A percentile compares a stretch with the other conserved stretches of the same genome.
These are phyloP conservation scores for Nomada ruficornis DNA, from an alignment of 2,888 invertebrate genomes.

Conservation along the genomic window DNA sequence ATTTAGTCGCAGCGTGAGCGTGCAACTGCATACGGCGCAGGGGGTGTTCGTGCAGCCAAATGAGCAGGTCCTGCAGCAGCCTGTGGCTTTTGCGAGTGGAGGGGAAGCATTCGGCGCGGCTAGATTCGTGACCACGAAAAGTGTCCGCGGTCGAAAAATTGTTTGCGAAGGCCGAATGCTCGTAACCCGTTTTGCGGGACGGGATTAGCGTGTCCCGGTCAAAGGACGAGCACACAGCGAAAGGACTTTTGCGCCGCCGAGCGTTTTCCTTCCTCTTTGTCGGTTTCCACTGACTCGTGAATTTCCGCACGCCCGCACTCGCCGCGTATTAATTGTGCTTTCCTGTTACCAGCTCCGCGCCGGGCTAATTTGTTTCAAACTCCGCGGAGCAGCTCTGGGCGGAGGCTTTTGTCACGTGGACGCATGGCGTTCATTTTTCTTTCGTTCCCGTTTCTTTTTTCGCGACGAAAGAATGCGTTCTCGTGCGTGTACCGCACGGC, in stretches of 20 bases:
- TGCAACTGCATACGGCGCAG: constrained; percentile 38
- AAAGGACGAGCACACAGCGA: constrained; percentile 46
- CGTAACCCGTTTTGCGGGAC: constrained; percentile 38
- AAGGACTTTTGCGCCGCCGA: constrained; percentile 29
- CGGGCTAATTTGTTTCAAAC: constrained; percentile 35
- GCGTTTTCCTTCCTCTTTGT: constrained; percentile 33
- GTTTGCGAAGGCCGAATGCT: constrained; percentile 50
- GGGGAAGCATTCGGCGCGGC: constrained; percentile 24
- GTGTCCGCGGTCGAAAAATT: constrained; percentile 48
- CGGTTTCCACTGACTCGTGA: constrained; percentile 32
- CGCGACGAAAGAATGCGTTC: neutral
- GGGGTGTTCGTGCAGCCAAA: constrained; percentile 55
- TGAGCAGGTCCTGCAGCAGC: constrained; percentile 49
- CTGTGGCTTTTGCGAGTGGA: constrained; percentile 38
- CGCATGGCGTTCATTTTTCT: neutral
- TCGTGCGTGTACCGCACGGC: neutral
- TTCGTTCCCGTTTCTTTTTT: neutral
- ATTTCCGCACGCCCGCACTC: constrained; percentile 8
- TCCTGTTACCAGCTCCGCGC: constrained; percentile 12
- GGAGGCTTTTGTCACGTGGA: neutral
- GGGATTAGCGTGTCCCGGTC: constrained; percentile 34
- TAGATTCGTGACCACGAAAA: constrained; percentile 50
- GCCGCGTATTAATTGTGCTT: constrained; percentile 29
- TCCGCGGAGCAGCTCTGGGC: neutral
- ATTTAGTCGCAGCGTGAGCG: constrained; percentile 42